Evolutionary conservation across 2,113 vertebrate genomes (phyloP), one percentile per base, ranked within the genome.

Genomic region (Centrocercus urophasianus): DNA sequence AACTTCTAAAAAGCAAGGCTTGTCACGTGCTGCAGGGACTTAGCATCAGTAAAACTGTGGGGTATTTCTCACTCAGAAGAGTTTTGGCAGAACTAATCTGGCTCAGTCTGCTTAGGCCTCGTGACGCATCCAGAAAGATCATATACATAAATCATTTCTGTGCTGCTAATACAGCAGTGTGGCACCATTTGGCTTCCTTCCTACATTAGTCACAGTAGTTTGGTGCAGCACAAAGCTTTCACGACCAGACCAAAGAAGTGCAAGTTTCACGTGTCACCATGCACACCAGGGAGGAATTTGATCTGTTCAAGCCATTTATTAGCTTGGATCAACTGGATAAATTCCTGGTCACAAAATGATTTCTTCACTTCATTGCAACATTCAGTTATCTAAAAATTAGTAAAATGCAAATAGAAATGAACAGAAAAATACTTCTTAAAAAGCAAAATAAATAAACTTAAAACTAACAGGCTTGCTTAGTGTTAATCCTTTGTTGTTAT

Each of bases 171-270:
- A 50, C 24, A 12, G 48, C 48, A 50, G 24, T 50, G 48, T 50
- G 48, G 48, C 48, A 50, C 48, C 48, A 12, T 50, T 70, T 96
- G 93, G 92, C 86, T 92, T 78, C 5, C 27, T 22, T 88, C 90
- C 91, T 59, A 20, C 90, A 50, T 92, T 83, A 87, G 74, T 95
- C 93, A 89, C 77, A 89, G 76, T 13, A 73, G 66, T 77, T 59
- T 50, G 63, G 65, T 5, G 43, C 59, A 78, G 93, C 74, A 50
- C 71, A 70, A 81, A 38, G 89, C 90, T 90, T 85, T 90, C 89
- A 79, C 8, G 64, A 24, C n/a, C 65, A 64, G 71, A 52, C 34
- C 83, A n/a, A 34, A 72, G 28, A 64, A 87, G 72, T 9, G 22
- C 0, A 11, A 65, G 74, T 92, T 96, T 85, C 89, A 90, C 11